Conservation (phyloP, 35 echinoderm and acorn worm species). For the Apostichopus californicus region DNA sequence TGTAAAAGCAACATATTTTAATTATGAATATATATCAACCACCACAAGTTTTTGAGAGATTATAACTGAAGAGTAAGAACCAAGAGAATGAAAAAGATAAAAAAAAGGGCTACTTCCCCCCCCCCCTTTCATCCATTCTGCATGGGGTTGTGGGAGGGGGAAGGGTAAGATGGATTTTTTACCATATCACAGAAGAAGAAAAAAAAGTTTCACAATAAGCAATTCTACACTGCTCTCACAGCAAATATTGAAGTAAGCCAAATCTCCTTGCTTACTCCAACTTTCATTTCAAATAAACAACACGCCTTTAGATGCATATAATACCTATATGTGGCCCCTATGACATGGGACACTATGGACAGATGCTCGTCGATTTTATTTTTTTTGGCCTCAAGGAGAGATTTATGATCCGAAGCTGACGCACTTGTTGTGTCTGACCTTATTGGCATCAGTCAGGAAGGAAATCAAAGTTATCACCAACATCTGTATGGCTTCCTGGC, state of each 20-base stretch:
- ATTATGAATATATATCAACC: no score
- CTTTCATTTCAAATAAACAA: not conserved
- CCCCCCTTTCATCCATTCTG: no score
- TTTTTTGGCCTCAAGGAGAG: not conserved
- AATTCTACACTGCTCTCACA: not conserved
- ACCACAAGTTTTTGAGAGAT: no score
- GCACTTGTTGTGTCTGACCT: slow-evolving; percentile 51
- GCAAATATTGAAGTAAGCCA: not conserved
- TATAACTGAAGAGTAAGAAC: no score
- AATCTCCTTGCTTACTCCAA: not conserved
- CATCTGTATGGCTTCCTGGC: slow-evolving; percentile 47
- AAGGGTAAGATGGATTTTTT: no score
- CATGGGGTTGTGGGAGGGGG: no score
- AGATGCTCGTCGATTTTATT: not conserved
- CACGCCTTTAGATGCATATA: not conserved
- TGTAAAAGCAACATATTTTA: no score
- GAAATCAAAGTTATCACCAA: slow-evolving; percentile 42
- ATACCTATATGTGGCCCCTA: slow-evolving; percentile 3
- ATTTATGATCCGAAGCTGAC: not conserved
- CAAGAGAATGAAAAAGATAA: no score
- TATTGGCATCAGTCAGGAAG: slow-evolving; percentile 36
- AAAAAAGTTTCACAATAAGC: no score
- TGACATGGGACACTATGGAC: slow-evolving; percentile 30
- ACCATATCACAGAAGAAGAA: no score
- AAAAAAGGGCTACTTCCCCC: no score